Base-by-base conservation (phyloP, 2,888 invertebrate genomes). In the Ashinkailepas kermadecensis region DNA sequence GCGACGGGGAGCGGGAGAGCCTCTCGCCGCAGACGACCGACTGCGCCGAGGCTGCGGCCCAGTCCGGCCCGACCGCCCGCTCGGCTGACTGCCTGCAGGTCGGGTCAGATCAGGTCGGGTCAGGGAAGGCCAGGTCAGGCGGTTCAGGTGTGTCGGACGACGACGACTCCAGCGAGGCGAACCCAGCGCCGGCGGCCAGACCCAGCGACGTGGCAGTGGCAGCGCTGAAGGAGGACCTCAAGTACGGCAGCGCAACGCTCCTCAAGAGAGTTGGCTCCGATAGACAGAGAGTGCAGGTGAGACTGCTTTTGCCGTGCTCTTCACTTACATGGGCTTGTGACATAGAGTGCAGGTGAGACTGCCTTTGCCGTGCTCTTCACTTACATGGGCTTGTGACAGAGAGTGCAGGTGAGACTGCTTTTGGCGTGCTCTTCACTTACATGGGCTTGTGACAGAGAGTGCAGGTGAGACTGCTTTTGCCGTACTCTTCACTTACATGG, bases 191-290 rank as follows among this genome's bases (percentile, higher is more conserved):
- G 39, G 56, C 54, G 18, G 74, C 74, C 21, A 21, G 74, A 23
- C 74, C 74, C 56, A 74, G 74, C n/a, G 74, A 74, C 54, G 56
- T 56, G 74, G 74, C 54, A 18, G 56, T 74, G 21, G 74, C 54
- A 11, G 74, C 74, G 9, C 74, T 74, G 74, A 74, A 56, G 74
- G 74, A 74, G 74, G 74, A 54, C 10, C 74, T 74, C 9, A 74
- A 56, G 15, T 54, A 10, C 13, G 74, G 74, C 54, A 8, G 54
- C 18, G 54, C 74, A 9, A 1, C 74, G 3, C 23, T 21, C 54
- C 39, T 74, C 4, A 18, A n/a, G 56, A 74, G 21, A 21, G 56
- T 3, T 23, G 10, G 54, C 10, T 54, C 74, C 18, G 74, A 74
- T 10, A 13, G 74, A 21, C 74, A 74, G 10, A 74, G 56, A n/a